Conservation (phyloP, 2,888 invertebrate genomes). For the Siphlonurus alternatus region DNA sequence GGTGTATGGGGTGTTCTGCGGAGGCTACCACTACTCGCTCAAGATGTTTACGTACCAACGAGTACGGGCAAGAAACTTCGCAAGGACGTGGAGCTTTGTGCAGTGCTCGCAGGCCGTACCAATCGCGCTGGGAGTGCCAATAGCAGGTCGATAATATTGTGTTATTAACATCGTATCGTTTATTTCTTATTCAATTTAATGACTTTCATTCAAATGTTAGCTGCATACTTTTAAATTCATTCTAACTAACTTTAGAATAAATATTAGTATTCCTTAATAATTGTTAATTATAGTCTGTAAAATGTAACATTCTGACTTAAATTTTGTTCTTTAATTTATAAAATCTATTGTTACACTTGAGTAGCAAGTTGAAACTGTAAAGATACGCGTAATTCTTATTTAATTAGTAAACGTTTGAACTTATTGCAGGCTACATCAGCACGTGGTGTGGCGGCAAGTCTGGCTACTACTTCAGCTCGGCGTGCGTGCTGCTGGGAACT, state of each 20-base stretch:
- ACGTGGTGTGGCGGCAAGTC: conserved; percentile 57
- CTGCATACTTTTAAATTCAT: too few species aligned
- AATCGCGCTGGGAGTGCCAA: conserved; percentile 65
- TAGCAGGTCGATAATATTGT: conserved; percentile 43
- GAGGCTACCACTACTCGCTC: conserved; percentile 73
- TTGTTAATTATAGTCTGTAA: too few species aligned
- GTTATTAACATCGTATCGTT: too few species aligned
- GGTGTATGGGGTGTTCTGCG: conserved; percentile 56
- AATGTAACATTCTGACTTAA: too few species aligned
- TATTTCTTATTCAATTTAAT: neutral
- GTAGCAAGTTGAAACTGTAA: too few species aligned
- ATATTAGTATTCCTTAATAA: too few species aligned
- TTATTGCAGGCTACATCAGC: conserved; percentile 65
- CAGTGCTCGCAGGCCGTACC: conserved; percentile 77
- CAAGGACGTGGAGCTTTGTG: conserved; percentile 76
- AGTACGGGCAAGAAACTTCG: conserved; percentile 69
- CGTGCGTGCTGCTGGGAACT: conserved; percentile 58
- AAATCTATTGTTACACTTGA: too few species aligned
- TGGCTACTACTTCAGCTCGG: conserved; percentile 70
- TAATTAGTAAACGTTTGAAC: too few species aligned
- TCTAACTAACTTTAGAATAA: too few species aligned
- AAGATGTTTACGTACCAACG: conserved; percentile 82
- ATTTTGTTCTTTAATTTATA: too few species aligned
- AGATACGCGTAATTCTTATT: too few species aligned
- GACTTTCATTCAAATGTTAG: too few species aligned